Evolutionary conservation across 2,113 vertebrate genomes (phyloP).

Genomic region (Cheilinus undulatus): DNA sequence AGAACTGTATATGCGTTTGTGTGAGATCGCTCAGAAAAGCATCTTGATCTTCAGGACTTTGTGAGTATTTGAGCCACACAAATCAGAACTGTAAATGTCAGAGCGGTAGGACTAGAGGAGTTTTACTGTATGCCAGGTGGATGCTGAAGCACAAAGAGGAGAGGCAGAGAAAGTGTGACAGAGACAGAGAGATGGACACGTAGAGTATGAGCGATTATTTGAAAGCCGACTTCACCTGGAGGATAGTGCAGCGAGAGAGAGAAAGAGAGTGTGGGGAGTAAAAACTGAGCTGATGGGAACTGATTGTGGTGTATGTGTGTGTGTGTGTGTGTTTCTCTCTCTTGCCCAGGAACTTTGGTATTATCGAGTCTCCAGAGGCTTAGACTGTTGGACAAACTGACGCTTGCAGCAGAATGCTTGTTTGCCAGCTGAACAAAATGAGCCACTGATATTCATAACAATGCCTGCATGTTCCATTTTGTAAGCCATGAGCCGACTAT

Average conservation of each 20-base stretch:
- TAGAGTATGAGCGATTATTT: slow-evolving; percentile 45
- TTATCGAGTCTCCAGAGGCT: slow-evolving; percentile 42
- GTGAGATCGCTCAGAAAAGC: background rate
- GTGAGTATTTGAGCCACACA: slow-evolving; percentile 12
- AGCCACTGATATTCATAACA: background rate
- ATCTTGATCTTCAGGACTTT: slow-evolving; percentile 7
- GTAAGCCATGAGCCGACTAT: background rate
- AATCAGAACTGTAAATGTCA: slow-evolving; percentile 61
- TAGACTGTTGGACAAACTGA: slow-evolving; percentile 41
- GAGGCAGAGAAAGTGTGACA: slow-evolving; percentile 14
- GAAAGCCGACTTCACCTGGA: slow-evolving; percentile 40
- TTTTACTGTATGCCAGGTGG: slow-evolving; percentile 22
- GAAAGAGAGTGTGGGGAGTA: slow-evolving; percentile 27
- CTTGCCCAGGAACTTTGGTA: slow-evolving; percentile 41
- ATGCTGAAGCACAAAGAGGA: slow-evolving; percentile 22
- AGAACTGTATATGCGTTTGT: background rate
- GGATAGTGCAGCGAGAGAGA: slow-evolving; percentile 25
- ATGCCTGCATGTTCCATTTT: background rate
- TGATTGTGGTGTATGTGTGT: slow-evolving; percentile 27
- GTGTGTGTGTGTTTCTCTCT: slow-evolving; percentile 28
- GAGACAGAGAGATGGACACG: slow-evolving; percentile 24
- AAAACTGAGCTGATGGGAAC: slow-evolving; percentile 36
- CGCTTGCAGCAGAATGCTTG: slow-evolving; percentile 26
- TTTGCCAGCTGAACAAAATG: slow-evolving; percentile 46
- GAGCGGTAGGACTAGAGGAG: slow-evolving; percentile 31